A percentile compares a stretch with the other conserved stretches of the same genome.
These are phyloP conservation scores for Synergus itoensis DNA, from an alignment of 2,888 invertebrate species.

Conservation along the genomic window DNA sequence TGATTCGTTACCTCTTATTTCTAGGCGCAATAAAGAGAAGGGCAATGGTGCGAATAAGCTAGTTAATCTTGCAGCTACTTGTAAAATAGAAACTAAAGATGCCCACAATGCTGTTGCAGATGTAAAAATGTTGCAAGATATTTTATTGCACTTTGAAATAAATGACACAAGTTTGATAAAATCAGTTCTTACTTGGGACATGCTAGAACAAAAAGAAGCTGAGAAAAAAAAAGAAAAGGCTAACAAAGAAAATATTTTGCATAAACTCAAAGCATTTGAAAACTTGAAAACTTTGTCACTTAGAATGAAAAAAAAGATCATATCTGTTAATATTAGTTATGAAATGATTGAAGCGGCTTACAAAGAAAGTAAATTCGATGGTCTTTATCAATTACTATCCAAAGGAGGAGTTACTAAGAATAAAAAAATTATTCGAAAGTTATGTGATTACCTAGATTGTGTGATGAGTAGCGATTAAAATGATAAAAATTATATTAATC, in stretches of 20 bases:
- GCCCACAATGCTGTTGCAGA: conserved; percentile 42
- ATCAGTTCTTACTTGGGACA: neutral
- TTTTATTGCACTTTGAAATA: too few relatives aligned
- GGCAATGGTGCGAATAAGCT: conserved; percentile 32
- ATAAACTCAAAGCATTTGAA: conserved; percentile 6
- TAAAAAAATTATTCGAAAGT: too few relatives aligned
- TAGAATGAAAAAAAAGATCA: conserved; percentile 36
- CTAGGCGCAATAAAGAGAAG: conserved; percentile 11
- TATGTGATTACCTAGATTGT: too few relatives aligned
- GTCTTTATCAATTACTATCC: neutral
- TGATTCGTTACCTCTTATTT: conserved; percentile 44
- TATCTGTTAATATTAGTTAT: conserved; percentile 9
- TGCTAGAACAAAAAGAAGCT: neutral
- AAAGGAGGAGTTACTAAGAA: too few relatives aligned
- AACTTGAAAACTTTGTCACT: conserved; percentile 14
- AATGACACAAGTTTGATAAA: conserved; percentile 6
- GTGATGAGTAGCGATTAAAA: too few relatives aligned
- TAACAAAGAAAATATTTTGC: neutral
- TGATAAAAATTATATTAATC: too few relatives aligned
- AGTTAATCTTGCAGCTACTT: conserved; percentile 12
- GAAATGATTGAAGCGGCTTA: conserved; percentile 17
- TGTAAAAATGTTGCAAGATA: conserved; percentile 28
- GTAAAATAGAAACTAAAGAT: conserved; percentile 15
- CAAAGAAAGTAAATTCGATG: conserved; percentile 28
- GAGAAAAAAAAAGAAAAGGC: too few relatives aligned